Evolutionary conservation across 2,797 vertebrate genomes (phyloP), one percentile per base, ranked within the genome.

Genomic region (Sphaeramia orbicularis): DNA sequence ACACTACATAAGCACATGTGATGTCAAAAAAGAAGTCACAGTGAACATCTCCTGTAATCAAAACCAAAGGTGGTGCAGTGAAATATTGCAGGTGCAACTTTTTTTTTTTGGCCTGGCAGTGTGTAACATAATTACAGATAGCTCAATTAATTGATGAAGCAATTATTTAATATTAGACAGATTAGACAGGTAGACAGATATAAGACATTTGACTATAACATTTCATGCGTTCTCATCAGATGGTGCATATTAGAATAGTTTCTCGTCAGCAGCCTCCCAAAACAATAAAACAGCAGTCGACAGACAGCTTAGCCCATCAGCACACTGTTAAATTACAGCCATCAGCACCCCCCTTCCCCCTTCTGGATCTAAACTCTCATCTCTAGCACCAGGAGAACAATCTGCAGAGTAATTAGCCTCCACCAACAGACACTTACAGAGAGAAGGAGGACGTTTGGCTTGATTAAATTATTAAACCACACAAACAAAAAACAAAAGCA

Each of bases 391-490:
- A 91, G 89, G 93, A 94, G 92, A 92, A 94, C 93, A 93, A 93
- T 95, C 92, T 92, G 89, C 90, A 81, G 85, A 92, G 90, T 92
- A 94, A 95, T 95, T 94, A 95, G 88, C 89, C 80, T 89, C 86
- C 79, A 88, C 86, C 90, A 92, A 91, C 89, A 92, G 91, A 93
- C 88, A 92, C 86, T 82, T 90, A 90, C 86, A 80, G 83, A 76
- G 86, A 91, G 89, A 91, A 92, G 89, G 92, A 92, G 87, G 86
- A 91, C 79, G 72, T 90, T 90, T 87, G 89, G 88, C 86, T 90
- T 93, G 93, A 94, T 94, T 93, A 89, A 94, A 94, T 94, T 93
- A 92, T 92, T 92, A 91, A 93, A 91, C 88, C 92, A 81, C 89
- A 91, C 87, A 93, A 90, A 94, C 89, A 90, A 86, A 85, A 91